phyloP scores from a whole-genome alignment of 2,888 invertebrate genomes.

The Drosophila formosana region DNA sequence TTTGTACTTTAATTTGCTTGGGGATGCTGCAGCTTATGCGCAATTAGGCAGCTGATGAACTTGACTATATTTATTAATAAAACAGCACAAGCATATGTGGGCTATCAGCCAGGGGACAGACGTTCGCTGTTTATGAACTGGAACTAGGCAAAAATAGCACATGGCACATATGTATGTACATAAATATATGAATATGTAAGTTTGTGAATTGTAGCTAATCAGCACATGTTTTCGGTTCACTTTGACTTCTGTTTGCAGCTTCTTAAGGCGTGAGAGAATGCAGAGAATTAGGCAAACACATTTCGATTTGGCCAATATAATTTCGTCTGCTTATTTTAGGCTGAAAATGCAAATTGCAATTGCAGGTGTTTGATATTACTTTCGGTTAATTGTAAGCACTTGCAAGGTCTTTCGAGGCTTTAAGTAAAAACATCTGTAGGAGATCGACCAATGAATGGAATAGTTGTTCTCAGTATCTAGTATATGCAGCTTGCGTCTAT shows the following conservation, averaged over 20 bases:
- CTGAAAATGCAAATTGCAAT: constrained; percentile 25
- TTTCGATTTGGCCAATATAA: constrained; percentile 26
- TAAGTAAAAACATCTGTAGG: constrained; percentile 32
- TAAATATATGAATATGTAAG: constrained; percentile 4
- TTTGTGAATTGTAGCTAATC: constrained; percentile 9
- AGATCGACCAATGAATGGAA: constrained; percentile 7
- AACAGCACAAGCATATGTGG: constrained; percentile 33
- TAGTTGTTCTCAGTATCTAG: not conserved
- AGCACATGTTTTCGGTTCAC: constrained; percentile 48
- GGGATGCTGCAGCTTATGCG: constrained; percentile 43
- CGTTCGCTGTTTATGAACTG: constrained; percentile 35
- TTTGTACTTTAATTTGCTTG: constrained; percentile 34
- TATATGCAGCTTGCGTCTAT: not conserved
- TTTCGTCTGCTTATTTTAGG: constrained; percentile 12
- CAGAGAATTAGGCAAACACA: constrained; percentile 16
- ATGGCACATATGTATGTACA: constrained; percentile 11
- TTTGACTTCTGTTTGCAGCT: constrained; percentile 28
- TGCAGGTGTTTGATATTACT: constrained; percentile 45
- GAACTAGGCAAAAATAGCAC: constrained; percentile 33
- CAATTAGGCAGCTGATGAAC: constrained; percentile 65
- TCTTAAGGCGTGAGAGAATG: constrained; percentile 29
- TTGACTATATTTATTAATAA: constrained; percentile 49
- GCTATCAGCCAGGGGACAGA: constrained; percentile 21
- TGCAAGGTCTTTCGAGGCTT: constrained; percentile 40
- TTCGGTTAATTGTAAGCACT: constrained; percentile 31